phyloP scores from a whole-genome alignment of 2,888 invertebrate species.

The Nasonovia ribisnigri region DNA sequence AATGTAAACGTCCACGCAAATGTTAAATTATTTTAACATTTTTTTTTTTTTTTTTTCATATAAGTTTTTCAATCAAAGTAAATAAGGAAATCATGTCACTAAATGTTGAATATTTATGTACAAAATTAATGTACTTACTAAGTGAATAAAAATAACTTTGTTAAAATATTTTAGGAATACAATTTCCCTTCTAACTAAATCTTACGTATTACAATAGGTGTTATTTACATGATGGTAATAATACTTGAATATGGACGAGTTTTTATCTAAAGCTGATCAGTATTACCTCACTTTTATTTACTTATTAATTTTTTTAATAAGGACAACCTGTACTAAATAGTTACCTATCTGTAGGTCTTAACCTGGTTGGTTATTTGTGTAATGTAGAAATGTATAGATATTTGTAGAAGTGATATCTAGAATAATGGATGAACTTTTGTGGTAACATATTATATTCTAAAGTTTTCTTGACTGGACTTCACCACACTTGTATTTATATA shows the following conservation, averaged over 20 bases:
- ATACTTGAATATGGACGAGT: background rate
- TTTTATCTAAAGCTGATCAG: background rate
- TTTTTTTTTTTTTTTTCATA: background rate
- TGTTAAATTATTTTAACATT: background rate
- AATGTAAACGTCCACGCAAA: slow-evolving; percentile 65
- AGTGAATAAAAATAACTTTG: background rate
- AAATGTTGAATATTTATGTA: background rate
- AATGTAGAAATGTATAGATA: slow-evolving; percentile 75
- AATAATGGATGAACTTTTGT: slow-evolving; percentile 94
- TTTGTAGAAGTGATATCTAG: slow-evolving; percentile 83
- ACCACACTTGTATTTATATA: slow-evolving; percentile 81
- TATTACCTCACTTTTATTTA: background rate
- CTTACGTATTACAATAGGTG: background rate
- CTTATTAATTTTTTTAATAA: no score
- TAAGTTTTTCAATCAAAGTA: background rate
- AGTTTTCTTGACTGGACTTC: slow-evolving; percentile 85
- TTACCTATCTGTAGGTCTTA: no score
- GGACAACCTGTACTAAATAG: no score
- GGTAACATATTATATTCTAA: slow-evolving; percentile 92
- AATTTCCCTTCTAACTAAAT: background rate
- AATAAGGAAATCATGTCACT: background rate
- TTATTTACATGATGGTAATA: background rate
- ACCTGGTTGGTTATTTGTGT: no score
- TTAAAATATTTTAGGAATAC: background rate
- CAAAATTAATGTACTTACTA: background rate